Percentiles rank a stretch among this genome's conserved stretches.
Conservation (phyloP, 2,888 invertebrate genomes). For the Mythimna vitellina region DNA sequence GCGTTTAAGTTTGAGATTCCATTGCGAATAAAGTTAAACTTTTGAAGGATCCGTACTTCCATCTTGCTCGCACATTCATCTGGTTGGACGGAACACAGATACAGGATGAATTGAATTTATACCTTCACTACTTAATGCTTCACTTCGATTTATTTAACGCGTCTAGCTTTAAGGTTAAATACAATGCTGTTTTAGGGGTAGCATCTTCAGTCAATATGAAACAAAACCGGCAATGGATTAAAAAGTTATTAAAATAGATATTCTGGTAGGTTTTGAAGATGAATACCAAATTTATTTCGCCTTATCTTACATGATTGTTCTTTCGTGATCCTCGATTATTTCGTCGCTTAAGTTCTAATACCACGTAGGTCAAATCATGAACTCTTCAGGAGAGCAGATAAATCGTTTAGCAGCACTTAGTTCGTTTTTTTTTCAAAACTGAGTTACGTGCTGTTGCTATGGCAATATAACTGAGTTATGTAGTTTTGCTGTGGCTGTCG, state of each 20-base stretch:
- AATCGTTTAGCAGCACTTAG: too few relatives aligned
- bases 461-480: too few relatives aligned
- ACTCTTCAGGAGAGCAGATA: too few relatives aligned
- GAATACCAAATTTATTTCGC: constrained; percentile 56
- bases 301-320: constrained; percentile 64
- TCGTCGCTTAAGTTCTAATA: too few relatives aligned
- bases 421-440: too few relatives aligned
- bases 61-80: constrained; percentile 84
- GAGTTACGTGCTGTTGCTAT: too few relatives aligned
- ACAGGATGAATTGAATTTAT: constrained; percentile 89
- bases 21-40: constrained; percentile 65
- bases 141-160: constrained; percentile 71
- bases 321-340: constrained; percentile 57
- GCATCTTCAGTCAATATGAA: not conserved
- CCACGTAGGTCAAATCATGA: too few relatives aligned
- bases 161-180: constrained; percentile 64
- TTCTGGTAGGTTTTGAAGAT: constrained; percentile 5
- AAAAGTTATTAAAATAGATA: not conserved
- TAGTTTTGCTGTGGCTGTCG: too few relatives aligned
- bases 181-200: constrained; percentile 56
- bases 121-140: constrained; percentile 73
- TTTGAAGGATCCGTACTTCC: constrained; percentile 83
- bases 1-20: constrained; percentile 52
- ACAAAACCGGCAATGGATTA: constrained; percentile 47
- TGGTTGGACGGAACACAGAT: constrained; percentile 86